A percentile compares a stretch with the other conserved stretches of the same genome.
These are phyloP conservation scores for Phaenicophaeus curvirostris DNA, from an alignment of 2,797 vertebrate species.

Conservation along the genomic window DNA sequence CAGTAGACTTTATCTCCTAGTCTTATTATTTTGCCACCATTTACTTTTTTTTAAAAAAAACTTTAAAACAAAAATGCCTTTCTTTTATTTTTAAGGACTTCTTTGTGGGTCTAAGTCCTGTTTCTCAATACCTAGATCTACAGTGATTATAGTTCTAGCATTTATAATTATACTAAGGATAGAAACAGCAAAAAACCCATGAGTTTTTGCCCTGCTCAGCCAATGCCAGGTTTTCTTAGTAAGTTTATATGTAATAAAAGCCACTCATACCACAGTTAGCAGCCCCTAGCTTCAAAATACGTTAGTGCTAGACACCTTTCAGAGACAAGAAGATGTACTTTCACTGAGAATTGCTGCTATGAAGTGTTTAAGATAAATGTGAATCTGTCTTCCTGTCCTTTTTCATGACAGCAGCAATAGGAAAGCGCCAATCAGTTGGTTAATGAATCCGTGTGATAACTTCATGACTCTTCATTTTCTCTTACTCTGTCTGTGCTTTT, in stretches of 20 bases:
- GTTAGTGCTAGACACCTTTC: neutral
- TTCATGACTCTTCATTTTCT: constrained; percentile 61
- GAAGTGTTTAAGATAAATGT: constrained; percentile 56
- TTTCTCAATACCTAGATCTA: neutral
- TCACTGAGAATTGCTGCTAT: constrained; percentile 5
- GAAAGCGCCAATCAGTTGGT: constrained; percentile 48
- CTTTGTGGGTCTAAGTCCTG: neutral
- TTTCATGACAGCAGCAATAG: constrained; percentile 46
- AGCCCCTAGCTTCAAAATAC: neutral
- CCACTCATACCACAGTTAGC: neutral
- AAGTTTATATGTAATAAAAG: neutral
- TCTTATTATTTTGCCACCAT: neutral
- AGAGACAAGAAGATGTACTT: neutral
- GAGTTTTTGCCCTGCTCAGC: too few relatives aligned
- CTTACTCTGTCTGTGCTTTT: neutral
- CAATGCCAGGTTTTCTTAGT: neutral
- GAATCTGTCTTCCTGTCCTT: constrained; percentile 58
- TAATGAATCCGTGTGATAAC: constrained; percentile 59
- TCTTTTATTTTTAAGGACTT: neutral
- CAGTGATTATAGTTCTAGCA: neutral
- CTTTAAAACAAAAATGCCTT: neutral
- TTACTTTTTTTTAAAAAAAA: neutral
- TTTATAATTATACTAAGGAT: neutral
- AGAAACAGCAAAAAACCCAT: neutral
- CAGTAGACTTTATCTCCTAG: neutral